Conservation (phyloP, 1,140 invertebrate species). For the Lordiphosa collinella region DNA sequence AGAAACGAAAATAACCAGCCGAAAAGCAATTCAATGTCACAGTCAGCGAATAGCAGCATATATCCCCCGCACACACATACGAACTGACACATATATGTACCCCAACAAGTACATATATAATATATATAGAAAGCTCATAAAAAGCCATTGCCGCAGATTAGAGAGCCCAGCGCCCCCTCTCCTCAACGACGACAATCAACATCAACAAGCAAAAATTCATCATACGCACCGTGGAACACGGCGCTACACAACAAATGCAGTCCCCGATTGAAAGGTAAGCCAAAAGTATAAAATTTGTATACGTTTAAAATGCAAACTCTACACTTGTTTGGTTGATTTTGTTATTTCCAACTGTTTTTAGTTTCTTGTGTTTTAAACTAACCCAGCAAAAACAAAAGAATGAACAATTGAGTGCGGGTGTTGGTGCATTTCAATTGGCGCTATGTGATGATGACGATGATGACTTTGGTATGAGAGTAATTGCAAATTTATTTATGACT, state of each 20-base stretch:
- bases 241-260: slow-evolving; percentile 58
- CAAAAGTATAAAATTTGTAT: background rate
- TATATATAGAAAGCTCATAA: slow-evolving; percentile 22
- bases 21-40: slow-evolving; percentile 70
- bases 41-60: slow-evolving; percentile 34
- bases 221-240: slow-evolving; percentile 68
- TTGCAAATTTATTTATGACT: slow-evolving; percentile 41
- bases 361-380: slow-evolving; percentile 41
- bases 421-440: background rate
- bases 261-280: slow-evolving; percentile 53
- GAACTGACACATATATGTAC: slow-evolving; percentile 5
- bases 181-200: slow-evolving; percentile 54
- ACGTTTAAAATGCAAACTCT: too few species aligned
- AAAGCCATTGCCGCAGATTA: slow-evolving; percentile 62
- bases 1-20: slow-evolving; percentile 28
- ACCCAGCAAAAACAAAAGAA: slow-evolving; percentile 19
- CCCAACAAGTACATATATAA: slow-evolving; percentile 15
- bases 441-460: slow-evolving; percentile 20
- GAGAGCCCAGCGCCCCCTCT: slow-evolving; percentile 22
- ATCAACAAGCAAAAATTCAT: slow-evolving; percentile 43
- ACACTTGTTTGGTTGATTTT: slow-evolving; percentile 37
- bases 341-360: slow-evolving; percentile 20
- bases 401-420: slow-evolving; percentile 19
- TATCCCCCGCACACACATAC: slow-evolving; percentile 22
- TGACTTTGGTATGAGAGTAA: slow-evolving; percentile 27